Base-by-base conservation (phyloP, 1,140 invertebrate genomes). In the Chironomus striatipennis region DNA sequence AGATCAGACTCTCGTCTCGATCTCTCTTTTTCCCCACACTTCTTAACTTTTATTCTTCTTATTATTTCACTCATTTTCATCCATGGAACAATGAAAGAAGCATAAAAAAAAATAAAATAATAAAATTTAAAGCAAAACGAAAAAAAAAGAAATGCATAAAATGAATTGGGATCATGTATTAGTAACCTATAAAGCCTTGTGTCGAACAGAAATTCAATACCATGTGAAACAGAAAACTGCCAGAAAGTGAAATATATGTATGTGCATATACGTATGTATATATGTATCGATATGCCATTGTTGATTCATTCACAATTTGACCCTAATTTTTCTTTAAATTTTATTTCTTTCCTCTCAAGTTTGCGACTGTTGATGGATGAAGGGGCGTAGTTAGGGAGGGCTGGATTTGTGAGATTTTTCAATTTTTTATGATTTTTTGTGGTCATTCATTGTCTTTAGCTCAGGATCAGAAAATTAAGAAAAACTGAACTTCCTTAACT, bases 271-370 rank as follows among this genome's bases (percentile, higher is more conserved):
- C 7, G 2, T 8, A 47, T 47, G 2, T 8, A 57, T 57, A 57
- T 15, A 57, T 15, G 15, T 57, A n/a, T 57, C 8, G 12, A 57
- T 57, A n/a, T 57, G 47, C 47, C 47, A 57, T 57, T 57, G 47
- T 57, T 57, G 47, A 57, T 57, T 57, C 47, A 57, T 57, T n/a
- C 47, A 57, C 47, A 57, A 57, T 57, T 57, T 57, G 47, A 57
- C 47, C 47, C 12, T 57, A 57, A 57, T 57, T 57, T 57, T n/a
- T n/a, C 15, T 57, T 15, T 57, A 12, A n/a, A n/a, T 7, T 57
- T 15, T 57, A 12, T 57, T n/a, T 15, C 9, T 12, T 57, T 47
- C 10, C 15, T 57, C 12, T 1, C 47, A 57, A 5, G 12, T 15
- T 57, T 57, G 24, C 5, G 24, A 34, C 24, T 34, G 24, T 34